These are phyloP conservation scores for Portevinia maculata DNA, from an alignment of 2,888 invertebrate genomes.

Conservation along the genomic window DNA sequence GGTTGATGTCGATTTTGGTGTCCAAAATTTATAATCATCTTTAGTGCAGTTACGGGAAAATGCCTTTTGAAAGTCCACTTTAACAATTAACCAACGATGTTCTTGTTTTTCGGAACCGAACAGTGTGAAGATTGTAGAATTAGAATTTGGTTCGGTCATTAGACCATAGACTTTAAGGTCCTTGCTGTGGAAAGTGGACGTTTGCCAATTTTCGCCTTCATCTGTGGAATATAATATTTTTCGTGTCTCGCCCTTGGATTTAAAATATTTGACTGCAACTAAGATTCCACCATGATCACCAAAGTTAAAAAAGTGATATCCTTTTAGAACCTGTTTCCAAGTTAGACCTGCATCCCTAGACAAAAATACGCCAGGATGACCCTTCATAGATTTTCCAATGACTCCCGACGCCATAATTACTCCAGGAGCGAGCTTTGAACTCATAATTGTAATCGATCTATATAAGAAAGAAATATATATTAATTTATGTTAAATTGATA, in stretches of 20 bases:
- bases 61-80: constrained; percentile 82
- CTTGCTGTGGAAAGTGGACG: constrained; percentile 88
- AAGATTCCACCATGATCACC: constrained; percentile 96
- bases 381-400: constrained; percentile 90
- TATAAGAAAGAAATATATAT: constrained; percentile 1
- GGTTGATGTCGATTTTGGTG: constrained; percentile 86
- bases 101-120: constrained; percentile 91
- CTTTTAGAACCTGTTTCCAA: constrained; percentile 92
- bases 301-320: constrained; percentile 93
- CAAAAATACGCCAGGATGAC: constrained; percentile 91
- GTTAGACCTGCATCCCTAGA: constrained; percentile 92
- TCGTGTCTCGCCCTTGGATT: constrained; percentile 89
- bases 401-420: constrained; percentile 94
- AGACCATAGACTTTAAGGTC: constrained; percentile 93
- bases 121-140: constrained; percentile 94
- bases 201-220: constrained; percentile 92
- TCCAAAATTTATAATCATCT: constrained; percentile 95
- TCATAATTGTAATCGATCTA: constrained; percentile 91
- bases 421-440: constrained; percentile 94
- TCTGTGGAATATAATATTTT: constrained; percentile 93
- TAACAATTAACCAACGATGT: constrained; percentile 87
- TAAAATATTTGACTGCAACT: constrained; percentile 92
- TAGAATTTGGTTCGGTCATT: constrained; percentile 97
- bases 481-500: too few species aligned
- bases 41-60: constrained; percentile 86